Base-by-base conservation (phyloP, 1,140 invertebrate genomes). In the Conopomorpha cramerella region DNA sequence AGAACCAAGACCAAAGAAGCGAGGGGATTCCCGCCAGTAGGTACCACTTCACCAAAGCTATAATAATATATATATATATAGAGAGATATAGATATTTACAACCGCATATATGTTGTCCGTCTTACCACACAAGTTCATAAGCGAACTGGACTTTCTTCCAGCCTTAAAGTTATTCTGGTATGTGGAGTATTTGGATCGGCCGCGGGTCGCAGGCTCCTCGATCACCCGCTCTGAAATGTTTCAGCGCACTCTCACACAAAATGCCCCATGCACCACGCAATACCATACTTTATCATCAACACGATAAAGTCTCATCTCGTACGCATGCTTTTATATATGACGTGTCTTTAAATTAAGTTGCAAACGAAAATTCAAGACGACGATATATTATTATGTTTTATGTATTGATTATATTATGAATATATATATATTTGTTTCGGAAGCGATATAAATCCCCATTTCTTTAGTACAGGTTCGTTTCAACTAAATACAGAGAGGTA, bases 61-160 rank as follows among this genome's bases (percentile, higher is more conserved):
- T 55, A 56, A 57, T 52, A 41, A 36, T 44, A 51, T 60, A 7
- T 29, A 10, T 13, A 13, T 29, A 51, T 43, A 34, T 23, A 25
- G 19, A 37, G 19, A n/a, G n/a, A n/a, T n/a, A n/a, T n/a, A n/a
- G n/a, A n/a, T n/a, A n/a, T n/a, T n/a, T n/a, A n/a, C n/a, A n/a
- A n/a, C n/a, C n/a, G n/a, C n/a, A n/a, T n/a, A n/a, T n/a, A n/a
- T 23, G 19, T 23, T 23, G 4, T 35, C 19, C 38, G 78, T 83
- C 88, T 93, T 92, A 93, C 91, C 90, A 82, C 89, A 91, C 84
- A 93, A 84, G 86, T 93, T 92, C 89, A 92, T 91, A 83, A 93
- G 85, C 73, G 91, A 93, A 85, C 89, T 92, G 80, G 90, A 92
- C 82, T 93, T 93, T 85, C 89, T 86, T 71, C 89, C 83, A 54